A percentile compares a stretch with the other conserved stretches of the same genome.
These are phyloP conservation scores for Scortum barcoo DNA, from an alignment of 2,113 vertebrate species.

Conservation along the genomic window DNA sequence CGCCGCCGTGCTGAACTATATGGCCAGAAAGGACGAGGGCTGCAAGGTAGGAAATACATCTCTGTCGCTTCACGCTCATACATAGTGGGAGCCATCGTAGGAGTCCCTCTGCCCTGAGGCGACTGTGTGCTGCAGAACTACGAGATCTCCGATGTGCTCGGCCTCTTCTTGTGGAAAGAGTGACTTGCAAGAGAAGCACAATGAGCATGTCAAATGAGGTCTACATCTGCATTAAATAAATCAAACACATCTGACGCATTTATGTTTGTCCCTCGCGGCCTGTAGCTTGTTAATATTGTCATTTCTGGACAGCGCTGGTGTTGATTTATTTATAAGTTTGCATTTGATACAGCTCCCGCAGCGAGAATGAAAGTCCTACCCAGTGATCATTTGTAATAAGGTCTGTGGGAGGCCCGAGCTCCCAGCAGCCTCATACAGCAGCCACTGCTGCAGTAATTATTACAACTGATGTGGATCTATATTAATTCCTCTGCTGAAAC, in stretches of 20 bases:
- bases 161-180: background rate
- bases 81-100: background rate
- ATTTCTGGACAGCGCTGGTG: constrained; percentile 30
- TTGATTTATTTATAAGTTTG: constrained; percentile 69
- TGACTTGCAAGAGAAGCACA: background rate
- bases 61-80: background rate
- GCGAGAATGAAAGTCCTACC: constrained; percentile 36
- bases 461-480: constrained; percentile 57
- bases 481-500: constrained; percentile 61
- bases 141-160: background rate
- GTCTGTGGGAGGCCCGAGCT: constrained; percentile 49
- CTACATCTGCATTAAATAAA: constrained; percentile 49
- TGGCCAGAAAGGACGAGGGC: constrained; percentile 94
- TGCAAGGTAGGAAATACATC: constrained; percentile 84
- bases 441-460: constrained; percentile 63
- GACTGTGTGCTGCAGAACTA: background rate
- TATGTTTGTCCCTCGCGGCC: constrained; percentile 12
- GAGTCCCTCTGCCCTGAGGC: constrained; percentile 10
- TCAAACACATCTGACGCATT: constrained; percentile 9
- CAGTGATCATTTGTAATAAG: constrained; percentile 59
- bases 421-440: constrained; percentile 45
- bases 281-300: constrained; percentile 52
- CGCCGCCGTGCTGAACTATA: constrained; percentile 93
- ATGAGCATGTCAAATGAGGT: constrained; percentile 21
- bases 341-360: constrained; percentile 34